A percentile compares a stretch with the other conserved stretches of the same genome.
Conservation (phyloP, 2,888 invertebrate genomes). For the Micoletzkya japonica region DNA sequence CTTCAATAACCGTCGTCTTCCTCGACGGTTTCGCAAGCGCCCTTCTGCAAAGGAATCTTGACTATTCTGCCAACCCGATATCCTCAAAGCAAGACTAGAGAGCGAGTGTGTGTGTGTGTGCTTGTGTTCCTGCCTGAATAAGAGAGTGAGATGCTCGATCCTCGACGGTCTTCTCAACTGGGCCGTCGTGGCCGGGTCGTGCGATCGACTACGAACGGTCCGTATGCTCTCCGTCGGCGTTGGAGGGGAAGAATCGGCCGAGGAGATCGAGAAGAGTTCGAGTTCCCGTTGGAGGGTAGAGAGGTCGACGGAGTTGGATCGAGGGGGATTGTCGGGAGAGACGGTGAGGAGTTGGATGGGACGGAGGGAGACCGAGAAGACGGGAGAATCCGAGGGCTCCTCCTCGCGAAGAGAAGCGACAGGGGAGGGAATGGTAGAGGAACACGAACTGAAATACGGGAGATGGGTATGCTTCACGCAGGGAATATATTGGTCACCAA, state of each 20-base stretch:
- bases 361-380: not conserved
- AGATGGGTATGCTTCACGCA: no score
- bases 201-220: constrained; percentile 49
- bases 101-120: not conserved
- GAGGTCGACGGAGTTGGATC: constrained; percentile 61
- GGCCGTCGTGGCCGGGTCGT: constrained; percentile 56
- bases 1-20: constrained; percentile 59
- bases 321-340: constrained; percentile 52
- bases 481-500: no score
- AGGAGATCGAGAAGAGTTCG: constrained; percentile 57
- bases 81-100: not conserved
- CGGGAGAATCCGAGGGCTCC: not conserved
- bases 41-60: constrained; percentile 52
- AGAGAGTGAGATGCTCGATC: constrained; percentile 60
- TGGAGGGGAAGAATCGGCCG: constrained; percentile 54
- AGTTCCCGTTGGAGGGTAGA: constrained; percentile 60
- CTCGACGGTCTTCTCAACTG: constrained; percentile 56
- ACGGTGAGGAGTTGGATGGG: constrained; percentile 37
- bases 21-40: constrained; percentile 63
- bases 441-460: constrained; percentile 16
- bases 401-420: not conserved
- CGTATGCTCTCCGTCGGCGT: constrained; percentile 60
- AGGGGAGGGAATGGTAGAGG: constrained; percentile 19
- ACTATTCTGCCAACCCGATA: not conserved
- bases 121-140: constrained; percentile 52